phyloP scores from a whole-genome alignment of 1,140 invertebrate genomes.

The Camponotus floridanus region DNA sequence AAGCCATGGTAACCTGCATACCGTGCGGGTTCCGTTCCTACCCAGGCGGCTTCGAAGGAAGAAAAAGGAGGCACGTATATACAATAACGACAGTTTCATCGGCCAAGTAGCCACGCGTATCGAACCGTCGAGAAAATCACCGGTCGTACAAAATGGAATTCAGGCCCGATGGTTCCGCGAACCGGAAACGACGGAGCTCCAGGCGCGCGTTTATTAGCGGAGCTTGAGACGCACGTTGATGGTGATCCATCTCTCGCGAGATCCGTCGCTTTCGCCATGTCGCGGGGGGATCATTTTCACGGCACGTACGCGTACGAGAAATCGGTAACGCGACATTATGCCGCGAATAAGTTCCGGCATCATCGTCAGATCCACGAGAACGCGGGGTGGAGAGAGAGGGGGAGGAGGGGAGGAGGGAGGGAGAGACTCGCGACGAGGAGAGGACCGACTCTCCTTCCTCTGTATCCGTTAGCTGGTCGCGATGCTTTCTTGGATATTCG shows the following conservation, averaged over 20 bases:
- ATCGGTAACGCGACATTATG: constrained; percentile 74
- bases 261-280: constrained; percentile 72
- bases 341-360: constrained; percentile 70
- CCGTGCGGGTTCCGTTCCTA: constrained; percentile 19
- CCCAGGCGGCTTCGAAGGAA: neutral
- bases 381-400: neutral
- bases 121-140: constrained; percentile 68
- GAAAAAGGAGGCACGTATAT: constrained; percentile 25
- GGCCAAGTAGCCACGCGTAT: constrained; percentile 62
- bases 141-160: constrained; percentile 27
- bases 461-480: constrained; percentile 15
- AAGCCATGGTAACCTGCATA: constrained; percentile 69
- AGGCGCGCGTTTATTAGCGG: constrained; percentile 31
- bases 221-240: neutral
- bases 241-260: neutral
- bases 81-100: constrained; percentile 53
- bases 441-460: constrained; percentile 6
- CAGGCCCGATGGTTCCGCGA: constrained; percentile 33
- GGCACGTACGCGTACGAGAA: constrained; percentile 70
- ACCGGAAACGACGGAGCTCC: constrained; percentile 69
- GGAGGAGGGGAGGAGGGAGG: neutral
- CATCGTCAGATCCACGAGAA: neutral
- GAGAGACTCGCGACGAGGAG: constrained; percentile 21
- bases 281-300: constrained; percentile 71
- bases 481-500: constrained; percentile 26